These are phyloP conservation scores for Loriculus beryllinus DNA, from an alignment of 2,797 vertebrate genomes.

Conservation along the genomic window DNA sequence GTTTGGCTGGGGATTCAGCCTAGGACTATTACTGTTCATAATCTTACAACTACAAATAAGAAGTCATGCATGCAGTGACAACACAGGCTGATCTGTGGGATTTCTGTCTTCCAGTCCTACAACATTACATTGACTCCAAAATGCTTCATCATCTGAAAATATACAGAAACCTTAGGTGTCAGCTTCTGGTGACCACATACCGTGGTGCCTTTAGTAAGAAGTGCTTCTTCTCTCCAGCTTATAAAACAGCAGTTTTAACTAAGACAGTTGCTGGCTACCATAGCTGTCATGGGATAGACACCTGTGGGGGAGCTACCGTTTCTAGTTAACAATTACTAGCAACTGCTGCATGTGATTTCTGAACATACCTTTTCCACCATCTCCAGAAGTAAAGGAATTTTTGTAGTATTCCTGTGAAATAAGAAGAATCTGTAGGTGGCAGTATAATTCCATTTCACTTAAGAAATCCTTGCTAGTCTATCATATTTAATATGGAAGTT, in stretches of 20 bases:
- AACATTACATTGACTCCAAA: background rate
- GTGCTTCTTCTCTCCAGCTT: background rate
- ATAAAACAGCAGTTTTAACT: background rate
- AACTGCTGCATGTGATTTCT: background rate
- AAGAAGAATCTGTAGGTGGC: constrained; percentile 53
- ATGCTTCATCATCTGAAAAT: background rate
- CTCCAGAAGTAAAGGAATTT: constrained; percentile 93
- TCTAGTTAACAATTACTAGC: background rate
- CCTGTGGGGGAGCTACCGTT: background rate
- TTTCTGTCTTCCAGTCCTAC: background rate
- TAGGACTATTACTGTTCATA: background rate
- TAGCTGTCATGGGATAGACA: background rate
- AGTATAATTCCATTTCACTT: background rate
- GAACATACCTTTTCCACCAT: constrained; percentile 87
- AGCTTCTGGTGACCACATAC: background rate
- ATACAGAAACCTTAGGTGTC: background rate
- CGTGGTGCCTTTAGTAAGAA: background rate
- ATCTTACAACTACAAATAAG: background rate
- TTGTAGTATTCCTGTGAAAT: constrained; percentile 86
- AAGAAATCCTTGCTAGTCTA: background rate
- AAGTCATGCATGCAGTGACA: background rate
- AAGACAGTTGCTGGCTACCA: background rate
- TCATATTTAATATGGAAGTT: background rate
- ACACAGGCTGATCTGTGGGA: background rate
- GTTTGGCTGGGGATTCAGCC: background rate